Percentiles rank a stretch among this genome's conserved stretches.
Conservation (phyloP, 1,140 invertebrate species). For the Danaus melanippus region DNA sequence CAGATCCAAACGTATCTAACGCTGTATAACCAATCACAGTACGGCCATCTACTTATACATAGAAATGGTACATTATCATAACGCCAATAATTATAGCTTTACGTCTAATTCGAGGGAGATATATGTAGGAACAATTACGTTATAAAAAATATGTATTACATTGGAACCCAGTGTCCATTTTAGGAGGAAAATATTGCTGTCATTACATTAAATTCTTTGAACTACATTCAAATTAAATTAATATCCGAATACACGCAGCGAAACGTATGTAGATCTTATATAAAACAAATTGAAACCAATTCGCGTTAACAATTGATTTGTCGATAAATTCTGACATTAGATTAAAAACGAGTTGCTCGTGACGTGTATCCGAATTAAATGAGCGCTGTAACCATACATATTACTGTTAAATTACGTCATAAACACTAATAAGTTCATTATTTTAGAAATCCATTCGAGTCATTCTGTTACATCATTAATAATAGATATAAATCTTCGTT, state of each 20-base stretch:
- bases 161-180: too few species aligned
- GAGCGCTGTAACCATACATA: slow-evolving; percentile 25
- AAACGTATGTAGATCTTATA: not conserved
- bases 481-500: slow-evolving; percentile 69
- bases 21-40: slow-evolving; percentile 57
- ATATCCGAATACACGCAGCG: too few species aligned
- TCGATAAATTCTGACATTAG: slow-evolving; percentile 18
- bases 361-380: slow-evolving; percentile 33
- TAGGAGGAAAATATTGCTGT: too few species aligned
- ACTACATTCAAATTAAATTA: too few species aligned
- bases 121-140: too few species aligned
- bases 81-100: too few species aligned
- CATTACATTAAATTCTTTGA: too few species aligned
- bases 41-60: slow-evolving; percentile 43
- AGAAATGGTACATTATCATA: slow-evolving; percentile 21
- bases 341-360: slow-evolving; percentile 10
- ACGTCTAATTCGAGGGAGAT: too few species aligned
- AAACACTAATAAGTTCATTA: slow-evolving; percentile 41
- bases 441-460: slow-evolving; percentile 58
- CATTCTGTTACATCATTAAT: slow-evolving; percentile 59
- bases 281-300: slow-evolving; percentile 5
- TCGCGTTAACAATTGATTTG: slow-evolving; percentile 14
- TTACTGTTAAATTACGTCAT: slow-evolving; percentile 27
- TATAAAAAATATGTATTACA: slow-evolving; percentile 9
- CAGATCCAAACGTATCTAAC: slow-evolving; percentile 45